Percentiles rank a stretch among this genome's conserved stretches.
Conservation (phyloP, 2,888 invertebrate genomes). For the Drosophila mercatorum region DNA sequence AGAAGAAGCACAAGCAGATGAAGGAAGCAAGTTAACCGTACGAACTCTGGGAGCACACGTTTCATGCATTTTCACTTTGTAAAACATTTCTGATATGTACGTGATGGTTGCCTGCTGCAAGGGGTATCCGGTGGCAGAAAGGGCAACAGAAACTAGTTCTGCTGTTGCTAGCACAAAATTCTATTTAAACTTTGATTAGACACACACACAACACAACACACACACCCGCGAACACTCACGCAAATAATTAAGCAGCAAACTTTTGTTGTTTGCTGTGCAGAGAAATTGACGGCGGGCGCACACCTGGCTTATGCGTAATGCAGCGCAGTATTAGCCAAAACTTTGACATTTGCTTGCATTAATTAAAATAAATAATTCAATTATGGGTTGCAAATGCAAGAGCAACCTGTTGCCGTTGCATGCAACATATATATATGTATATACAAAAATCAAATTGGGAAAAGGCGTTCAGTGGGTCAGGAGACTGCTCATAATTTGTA, state of each 20-base stretch:
- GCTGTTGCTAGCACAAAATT: slow-evolving; percentile 59
- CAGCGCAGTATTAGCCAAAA: slow-evolving; percentile 5
- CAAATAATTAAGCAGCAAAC: slow-evolving; percentile 73
- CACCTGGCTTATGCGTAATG: slow-evolving; percentile 71
- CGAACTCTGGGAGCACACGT: slow-evolving; percentile 66
- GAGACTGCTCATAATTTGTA: slow-evolving; percentile 47
- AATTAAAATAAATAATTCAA: slow-evolving; percentile 40
- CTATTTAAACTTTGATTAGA: slow-evolving; percentile 78
- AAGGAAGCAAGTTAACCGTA: slow-evolving; percentile 66
- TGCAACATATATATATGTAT: too few relatives aligned
- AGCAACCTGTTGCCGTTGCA: background rate
- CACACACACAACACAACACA: slow-evolving; percentile 20
- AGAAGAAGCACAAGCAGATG: background rate
- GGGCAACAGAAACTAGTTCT: slow-evolving; percentile 29
- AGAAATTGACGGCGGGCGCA: slow-evolving; percentile 53
- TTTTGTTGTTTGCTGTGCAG: slow-evolving; percentile 47
- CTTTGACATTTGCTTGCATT: slow-evolving; percentile 28
- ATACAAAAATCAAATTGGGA: background rate
- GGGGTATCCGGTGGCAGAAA: background rate
- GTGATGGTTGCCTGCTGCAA: slow-evolving; percentile 33
- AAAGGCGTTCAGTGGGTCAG: slow-evolving; percentile 14
- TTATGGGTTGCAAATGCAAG: slow-evolving; percentile 3
- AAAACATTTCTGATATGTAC: slow-evolving; percentile 79
- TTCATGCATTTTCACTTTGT: slow-evolving; percentile 78
- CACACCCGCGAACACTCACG: slow-evolving; percentile 18